phyloP scores from a whole-genome alignment of 64 coral and sea anemone species.

The Actinia equina region DNA sequence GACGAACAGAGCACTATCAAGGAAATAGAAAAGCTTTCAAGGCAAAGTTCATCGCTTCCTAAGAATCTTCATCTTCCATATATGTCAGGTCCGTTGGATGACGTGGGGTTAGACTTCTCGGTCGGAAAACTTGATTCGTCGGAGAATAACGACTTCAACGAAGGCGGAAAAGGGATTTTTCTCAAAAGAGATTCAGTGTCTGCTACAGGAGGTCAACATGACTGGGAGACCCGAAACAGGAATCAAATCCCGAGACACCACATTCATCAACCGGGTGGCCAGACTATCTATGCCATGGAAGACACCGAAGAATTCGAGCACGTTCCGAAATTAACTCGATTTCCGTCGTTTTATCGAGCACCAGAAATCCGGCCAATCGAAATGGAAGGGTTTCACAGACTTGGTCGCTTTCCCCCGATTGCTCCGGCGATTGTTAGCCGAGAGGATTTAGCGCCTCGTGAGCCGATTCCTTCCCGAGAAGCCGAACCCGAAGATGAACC shows the following conservation, averaged over 20 bases:
- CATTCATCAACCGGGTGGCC: not conserved
- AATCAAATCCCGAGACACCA: constrained; percentile 2
- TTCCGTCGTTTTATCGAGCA: not conserved
- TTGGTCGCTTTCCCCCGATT: not conserved
- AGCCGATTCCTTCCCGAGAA: constrained; percentile 6
- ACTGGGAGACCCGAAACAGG: constrained; percentile 6
- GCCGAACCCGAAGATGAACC: constrained; percentile 18
- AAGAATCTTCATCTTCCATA: constrained; percentile 13
- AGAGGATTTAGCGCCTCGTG: not conserved
- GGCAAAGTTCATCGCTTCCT: not conserved
- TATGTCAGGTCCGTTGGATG: not conserved
- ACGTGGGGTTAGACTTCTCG: constrained; percentile 5
- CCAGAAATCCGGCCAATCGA: not conserved
- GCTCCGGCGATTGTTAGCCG: not conserved
- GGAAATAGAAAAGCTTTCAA: constrained; percentile 5
- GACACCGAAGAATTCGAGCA: not conserved
- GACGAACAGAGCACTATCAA: constrained; percentile 13
- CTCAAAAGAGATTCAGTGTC: not conserved
- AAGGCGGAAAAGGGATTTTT: not conserved
- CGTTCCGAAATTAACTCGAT: not conserved
- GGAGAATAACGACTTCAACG: not conserved
- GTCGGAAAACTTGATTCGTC: not conserved
- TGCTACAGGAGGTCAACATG: not conserved
- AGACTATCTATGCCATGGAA: no score
- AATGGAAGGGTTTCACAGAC: not conserved